These are phyloP conservation scores for Paradisaea rubra DNA, from an alignment of 2,113 vertebrate genomes.

Conservation along the genomic window DNA sequence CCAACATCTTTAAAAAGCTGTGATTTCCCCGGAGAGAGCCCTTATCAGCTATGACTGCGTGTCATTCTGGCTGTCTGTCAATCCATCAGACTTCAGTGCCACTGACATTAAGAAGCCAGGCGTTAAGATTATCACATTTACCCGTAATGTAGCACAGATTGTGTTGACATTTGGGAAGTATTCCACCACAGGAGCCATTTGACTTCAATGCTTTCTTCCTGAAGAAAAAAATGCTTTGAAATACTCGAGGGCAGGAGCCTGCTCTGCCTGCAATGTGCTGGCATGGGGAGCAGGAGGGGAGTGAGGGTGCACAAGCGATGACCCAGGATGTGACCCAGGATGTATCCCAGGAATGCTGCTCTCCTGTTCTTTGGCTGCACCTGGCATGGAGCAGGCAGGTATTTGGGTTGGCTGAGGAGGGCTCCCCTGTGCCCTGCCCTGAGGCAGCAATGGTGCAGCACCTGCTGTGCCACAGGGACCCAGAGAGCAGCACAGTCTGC, in stretches of 20 bases:
- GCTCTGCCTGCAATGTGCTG: neutral
- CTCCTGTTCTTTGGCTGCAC: neutral
- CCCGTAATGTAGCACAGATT: conserved; percentile 70
- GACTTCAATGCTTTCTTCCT: conserved; percentile 60
- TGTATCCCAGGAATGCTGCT: neutral
- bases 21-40: conserved; percentile 59
- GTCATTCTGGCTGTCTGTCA: conserved; percentile 64
- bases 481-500: neutral
- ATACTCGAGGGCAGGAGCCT: neutral
- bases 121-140: conserved; percentile 64
- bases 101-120: conserved; percentile 71
- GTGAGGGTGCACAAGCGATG: fast-evolving
- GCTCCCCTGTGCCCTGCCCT: neutral
- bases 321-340: neutral
- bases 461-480: neutral
- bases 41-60: conserved; percentile 33
- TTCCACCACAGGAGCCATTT: conserved; percentile 70
- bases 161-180: conserved; percentile 75
- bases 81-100: conserved; percentile 47
- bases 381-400: neutral
- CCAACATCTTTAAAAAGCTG: conserved; percentile 41
- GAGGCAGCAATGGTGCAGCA: neutral
- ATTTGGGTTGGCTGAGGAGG: neutral
- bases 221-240: conserved; percentile 24
- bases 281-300: neutral